These are phyloP conservation scores for Epinephelus malabaricus DNA, from an alignment of 2,797 vertebrate genomes.

Conservation along the genomic window DNA sequence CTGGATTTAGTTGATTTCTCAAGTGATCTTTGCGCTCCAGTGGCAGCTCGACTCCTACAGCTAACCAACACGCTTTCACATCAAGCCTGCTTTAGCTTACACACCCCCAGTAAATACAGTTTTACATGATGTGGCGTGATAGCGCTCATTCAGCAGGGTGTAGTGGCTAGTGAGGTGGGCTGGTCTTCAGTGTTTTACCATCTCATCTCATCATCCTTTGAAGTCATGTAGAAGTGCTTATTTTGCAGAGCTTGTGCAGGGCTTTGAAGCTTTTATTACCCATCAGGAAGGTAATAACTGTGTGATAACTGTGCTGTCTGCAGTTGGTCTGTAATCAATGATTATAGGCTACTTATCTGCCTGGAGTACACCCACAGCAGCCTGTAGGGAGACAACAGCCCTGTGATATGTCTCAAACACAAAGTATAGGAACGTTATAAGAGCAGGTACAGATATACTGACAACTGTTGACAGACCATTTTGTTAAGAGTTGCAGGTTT, in stretches of 20 bases:
- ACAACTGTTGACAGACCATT: too few species aligned
- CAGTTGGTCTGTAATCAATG: slow-evolving; percentile 34
- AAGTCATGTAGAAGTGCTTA: not conserved
- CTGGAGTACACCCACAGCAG: not conserved
- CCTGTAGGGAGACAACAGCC: slow-evolving; percentile 16
- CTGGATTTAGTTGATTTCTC: slow-evolving; percentile 70
- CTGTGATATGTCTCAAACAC: not conserved
- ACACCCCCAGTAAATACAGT: slow-evolving; percentile 27
- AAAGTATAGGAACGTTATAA: not conserved
- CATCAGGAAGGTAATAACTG: slow-evolving; percentile 24
- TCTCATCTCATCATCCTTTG: slow-evolving; percentile 27
- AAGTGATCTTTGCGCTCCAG: slow-evolving; percentile 65
- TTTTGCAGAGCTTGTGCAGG: slow-evolving; percentile 14
- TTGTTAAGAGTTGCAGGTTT: too few species aligned
- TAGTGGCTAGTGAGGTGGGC: slow-evolving; percentile 32
- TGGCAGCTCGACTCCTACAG: slow-evolving; percentile 42
- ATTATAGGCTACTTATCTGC: slow-evolving; percentile 29
- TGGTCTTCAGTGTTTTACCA: slow-evolving; percentile 24
- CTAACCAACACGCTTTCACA: slow-evolving; percentile 17
- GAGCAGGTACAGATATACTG: not conserved
- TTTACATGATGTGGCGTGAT: not conserved
- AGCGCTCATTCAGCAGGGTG: slow-evolving; percentile 17
- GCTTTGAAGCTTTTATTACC: slow-evolving; percentile 36
- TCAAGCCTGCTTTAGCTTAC: slow-evolving; percentile 9
- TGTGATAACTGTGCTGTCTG: slow-evolving; percentile 38